These are phyloP conservation scores for Lithobates pipiens DNA, from an alignment of 2,797 vertebrate genomes.

Conservation along the genomic window DNA sequence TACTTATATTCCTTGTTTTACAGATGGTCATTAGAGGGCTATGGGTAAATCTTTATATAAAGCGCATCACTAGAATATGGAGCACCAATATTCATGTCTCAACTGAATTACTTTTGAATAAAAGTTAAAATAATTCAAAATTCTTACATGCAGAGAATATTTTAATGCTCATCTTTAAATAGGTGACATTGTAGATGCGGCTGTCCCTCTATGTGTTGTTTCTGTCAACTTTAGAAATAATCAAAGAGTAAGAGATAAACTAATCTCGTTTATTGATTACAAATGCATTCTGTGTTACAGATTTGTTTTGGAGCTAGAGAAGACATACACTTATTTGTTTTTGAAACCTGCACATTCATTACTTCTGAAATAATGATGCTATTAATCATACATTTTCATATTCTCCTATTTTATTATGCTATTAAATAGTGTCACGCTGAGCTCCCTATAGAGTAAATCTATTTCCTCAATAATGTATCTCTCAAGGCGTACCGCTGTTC, in stretches of 20 bases:
- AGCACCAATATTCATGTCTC: too few species aligned
- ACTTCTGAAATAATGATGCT: not conserved
- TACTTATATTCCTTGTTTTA: too few species aligned
- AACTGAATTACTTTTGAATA: too few species aligned
- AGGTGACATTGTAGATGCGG: too few species aligned
- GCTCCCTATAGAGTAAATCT: constrained; percentile 8
- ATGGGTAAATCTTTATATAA: too few species aligned
- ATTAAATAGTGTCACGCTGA: constrained; percentile 11
- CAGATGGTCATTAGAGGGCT: too few species aligned
- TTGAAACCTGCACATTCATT: not conserved
- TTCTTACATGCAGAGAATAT: too few species aligned
- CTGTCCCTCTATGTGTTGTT: not conserved
- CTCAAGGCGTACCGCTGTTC: not conserved
- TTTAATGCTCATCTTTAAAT: too few species aligned
- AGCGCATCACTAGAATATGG: too few species aligned
- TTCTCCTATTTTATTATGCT: not conserved
- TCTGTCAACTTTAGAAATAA: not conserved
- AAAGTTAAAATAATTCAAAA: too few species aligned
- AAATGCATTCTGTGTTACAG: not conserved
- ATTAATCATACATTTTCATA: constrained; percentile 8
- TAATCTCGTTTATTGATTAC: not conserved
- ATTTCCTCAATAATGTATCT: constrained; percentile 3
- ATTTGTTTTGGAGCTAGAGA: not conserved
- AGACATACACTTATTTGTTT: not conserved
- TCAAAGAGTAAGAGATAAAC: not conserved